Conservation (phyloP, 1,140 invertebrate genomes). For the Drosophila equinoxialis region DNA sequence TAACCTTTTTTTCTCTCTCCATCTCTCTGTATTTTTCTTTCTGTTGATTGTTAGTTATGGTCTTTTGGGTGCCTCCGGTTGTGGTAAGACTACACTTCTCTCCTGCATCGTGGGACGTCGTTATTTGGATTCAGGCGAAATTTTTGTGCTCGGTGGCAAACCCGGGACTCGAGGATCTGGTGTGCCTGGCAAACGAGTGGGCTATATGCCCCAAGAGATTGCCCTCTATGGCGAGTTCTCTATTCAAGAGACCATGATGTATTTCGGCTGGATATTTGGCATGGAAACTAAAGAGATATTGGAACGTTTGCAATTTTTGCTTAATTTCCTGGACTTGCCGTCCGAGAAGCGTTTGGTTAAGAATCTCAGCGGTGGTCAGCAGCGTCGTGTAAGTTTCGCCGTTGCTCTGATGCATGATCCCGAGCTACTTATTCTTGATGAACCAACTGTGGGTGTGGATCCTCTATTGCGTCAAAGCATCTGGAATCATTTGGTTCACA, state of each 20-base stretch:
- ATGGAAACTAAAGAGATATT: slow-evolving; percentile 92
- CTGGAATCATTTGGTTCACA: slow-evolving; percentile 94
- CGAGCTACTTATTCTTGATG: slow-evolving; percentile 95
- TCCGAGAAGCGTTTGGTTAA: slow-evolving; percentile 93
- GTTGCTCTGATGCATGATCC: slow-evolving; percentile 96
- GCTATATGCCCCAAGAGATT: slow-evolving; percentile 95
- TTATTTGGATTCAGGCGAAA: slow-evolving; percentile 90
- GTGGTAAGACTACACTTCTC: slow-evolving; percentile 92
- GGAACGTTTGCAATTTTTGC: slow-evolving; percentile 92
- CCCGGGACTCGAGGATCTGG: slow-evolving; percentile 93
- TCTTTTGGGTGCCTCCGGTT: slow-evolving; percentile 92
- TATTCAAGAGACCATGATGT: slow-evolving; percentile 97
- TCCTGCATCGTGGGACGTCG: slow-evolving; percentile 93
- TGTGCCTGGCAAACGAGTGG: slow-evolving; percentile 93
- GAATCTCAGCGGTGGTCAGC: slow-evolving; percentile 96
- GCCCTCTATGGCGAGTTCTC: slow-evolving; percentile 97
- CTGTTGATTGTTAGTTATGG: slow-evolving; percentile 87
- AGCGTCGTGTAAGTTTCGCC: slow-evolving; percentile 95
- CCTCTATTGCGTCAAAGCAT: slow-evolving; percentile 94
- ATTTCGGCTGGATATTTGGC: slow-evolving; percentile 98
- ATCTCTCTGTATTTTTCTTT: neutral
- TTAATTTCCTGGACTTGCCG: slow-evolving; percentile 95
- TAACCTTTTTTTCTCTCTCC: slow-evolving; percentile 12
- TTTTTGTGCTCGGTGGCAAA: slow-evolving; percentile 91
- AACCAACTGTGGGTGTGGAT: slow-evolving; percentile 97